Evolutionary conservation across 2,113 vertebrate genomes (phyloP), one percentile per base, ranked within the genome.

Genomic region (Corydoras sp.): DNA sequence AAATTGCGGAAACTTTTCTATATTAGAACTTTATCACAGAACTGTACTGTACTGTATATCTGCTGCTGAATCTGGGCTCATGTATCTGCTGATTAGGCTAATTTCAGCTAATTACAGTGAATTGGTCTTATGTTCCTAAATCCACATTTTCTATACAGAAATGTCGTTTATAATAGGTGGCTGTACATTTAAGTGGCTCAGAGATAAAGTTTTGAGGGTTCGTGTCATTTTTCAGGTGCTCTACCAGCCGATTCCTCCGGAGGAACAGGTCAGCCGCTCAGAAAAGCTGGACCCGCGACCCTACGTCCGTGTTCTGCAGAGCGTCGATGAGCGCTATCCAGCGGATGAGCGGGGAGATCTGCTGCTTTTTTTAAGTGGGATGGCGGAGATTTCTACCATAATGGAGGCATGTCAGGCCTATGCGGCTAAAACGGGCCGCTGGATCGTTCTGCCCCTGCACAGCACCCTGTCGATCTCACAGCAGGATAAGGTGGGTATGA

Each of bases 311-410:
- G 92, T 96, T 14, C 87, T 98, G 51, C 92, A 97, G 77, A 86
- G 90, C 77, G 95, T 98, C 0, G 95, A 98, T 71, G 89, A 90
- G 64, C 90, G 88, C n/a, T 94, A 96, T 81, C 90, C 91, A 0
- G 73, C 89, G 0, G 95, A 97, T 81, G 95, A 98, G 59, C 87
- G 94, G 0, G 95, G 95, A 0, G 95, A 98, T 80, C 87, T 97
- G 53, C 88, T 98, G 0, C 82, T 97, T 4, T 98, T 98, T 81
- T 92, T 98, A n/a, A 98, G 95, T 0, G 95, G 95, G 0, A 87
- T 94, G 82, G 91, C 93, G 0, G 95, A 98, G 82, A 98, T 98
- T 18, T 82, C 86, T 3, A 77, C 89, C 0, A 90, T 98, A 60
- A 85, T 89, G 62, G 93, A 94, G 64, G 93, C 93, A 0, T 91